phyloP scores from a whole-genome alignment of 92 coral and sea anemone genomes.

The Porites cylindrica region DNA sequence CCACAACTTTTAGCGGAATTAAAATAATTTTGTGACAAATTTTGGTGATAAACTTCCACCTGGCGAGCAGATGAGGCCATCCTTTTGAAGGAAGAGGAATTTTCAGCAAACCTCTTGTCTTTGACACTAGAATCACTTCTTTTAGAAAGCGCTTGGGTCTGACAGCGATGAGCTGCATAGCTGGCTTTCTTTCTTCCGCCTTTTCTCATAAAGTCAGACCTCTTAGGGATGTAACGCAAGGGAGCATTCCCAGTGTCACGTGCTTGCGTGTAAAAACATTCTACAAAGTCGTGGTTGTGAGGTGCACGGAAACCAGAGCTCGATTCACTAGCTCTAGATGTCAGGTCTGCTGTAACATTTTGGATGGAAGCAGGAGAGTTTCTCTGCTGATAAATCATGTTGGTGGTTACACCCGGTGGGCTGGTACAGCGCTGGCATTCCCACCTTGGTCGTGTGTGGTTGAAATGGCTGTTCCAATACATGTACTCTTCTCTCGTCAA shows the following conservation, averaged over 20 bases:
- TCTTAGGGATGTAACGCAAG: background rate
- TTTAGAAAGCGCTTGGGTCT: background rate
- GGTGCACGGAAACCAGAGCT: background rate
- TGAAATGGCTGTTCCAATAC: slow-evolving; percentile 22
- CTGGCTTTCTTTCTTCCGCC: background rate
- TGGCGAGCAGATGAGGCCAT: background rate
- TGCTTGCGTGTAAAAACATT: background rate
- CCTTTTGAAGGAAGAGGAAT: background rate
- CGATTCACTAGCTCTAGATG: background rate
- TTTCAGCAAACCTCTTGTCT: background rate
- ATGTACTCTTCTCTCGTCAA: slow-evolving; percentile 32
- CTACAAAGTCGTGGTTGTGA: background rate
- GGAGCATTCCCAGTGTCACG: background rate
- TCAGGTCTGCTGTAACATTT: background rate
- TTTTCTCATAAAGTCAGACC: background rate
- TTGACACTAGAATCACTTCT: background rate
- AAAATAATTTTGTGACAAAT: background rate
- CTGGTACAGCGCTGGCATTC: background rate
- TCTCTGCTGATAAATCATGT: background rate
- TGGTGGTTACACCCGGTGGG: background rate
- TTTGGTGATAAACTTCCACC: too few relatives aligned
- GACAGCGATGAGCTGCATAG: background rate
- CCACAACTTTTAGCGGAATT: background rate
- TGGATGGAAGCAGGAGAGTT: background rate
- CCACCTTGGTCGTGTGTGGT: background rate